These are phyloP conservation scores for Thalassophryne amazonica DNA, from an alignment of 2,797 vertebrate species.

Conservation along the genomic window DNA sequence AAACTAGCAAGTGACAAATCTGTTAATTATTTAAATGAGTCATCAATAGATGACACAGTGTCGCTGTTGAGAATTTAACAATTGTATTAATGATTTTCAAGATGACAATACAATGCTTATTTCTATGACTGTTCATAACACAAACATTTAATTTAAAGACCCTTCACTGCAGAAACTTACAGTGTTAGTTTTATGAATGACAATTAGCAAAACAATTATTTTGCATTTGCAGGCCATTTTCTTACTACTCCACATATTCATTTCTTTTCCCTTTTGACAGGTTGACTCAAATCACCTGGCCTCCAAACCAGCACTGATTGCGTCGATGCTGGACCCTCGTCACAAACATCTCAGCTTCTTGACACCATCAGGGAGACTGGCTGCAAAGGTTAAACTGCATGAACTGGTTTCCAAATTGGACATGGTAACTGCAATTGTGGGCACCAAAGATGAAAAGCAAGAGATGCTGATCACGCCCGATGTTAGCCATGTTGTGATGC, in stretches of 20 bases:
- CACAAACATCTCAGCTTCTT: conserved; percentile 70
- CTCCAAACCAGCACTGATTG: conserved; percentile 63
- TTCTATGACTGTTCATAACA: too few relatives aligned
- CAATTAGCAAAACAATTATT: too few relatives aligned
- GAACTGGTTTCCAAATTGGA: conserved; percentile 60
- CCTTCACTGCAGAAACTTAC: too few relatives aligned
- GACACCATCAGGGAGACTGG: conserved; percentile 49
- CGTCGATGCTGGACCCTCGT: conserved; percentile 67
- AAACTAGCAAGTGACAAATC: too few relatives aligned
- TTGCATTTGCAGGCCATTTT: background rate
- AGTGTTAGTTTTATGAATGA: too few relatives aligned
- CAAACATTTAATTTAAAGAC: too few relatives aligned
- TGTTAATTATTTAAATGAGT: too few relatives aligned
- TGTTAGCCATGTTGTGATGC: conserved; percentile 30
- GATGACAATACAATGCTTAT: too few relatives aligned
- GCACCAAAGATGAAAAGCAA: conserved; percentile 52
- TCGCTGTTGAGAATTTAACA: too few relatives aligned
- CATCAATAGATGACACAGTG: too few relatives aligned
- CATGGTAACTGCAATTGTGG: conserved; percentile 1
- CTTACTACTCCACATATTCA: background rate
- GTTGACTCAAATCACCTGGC: conserved; percentile 50
- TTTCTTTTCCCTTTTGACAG: conserved; percentile 24
- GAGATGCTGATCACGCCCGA: conserved; percentile 48
- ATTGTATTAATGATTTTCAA: too few relatives aligned
- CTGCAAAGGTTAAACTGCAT: conserved; percentile 64